phyloP scores from a whole-genome alignment of 2,888 invertebrate genomes.

The Camponotus fellah region DNA sequence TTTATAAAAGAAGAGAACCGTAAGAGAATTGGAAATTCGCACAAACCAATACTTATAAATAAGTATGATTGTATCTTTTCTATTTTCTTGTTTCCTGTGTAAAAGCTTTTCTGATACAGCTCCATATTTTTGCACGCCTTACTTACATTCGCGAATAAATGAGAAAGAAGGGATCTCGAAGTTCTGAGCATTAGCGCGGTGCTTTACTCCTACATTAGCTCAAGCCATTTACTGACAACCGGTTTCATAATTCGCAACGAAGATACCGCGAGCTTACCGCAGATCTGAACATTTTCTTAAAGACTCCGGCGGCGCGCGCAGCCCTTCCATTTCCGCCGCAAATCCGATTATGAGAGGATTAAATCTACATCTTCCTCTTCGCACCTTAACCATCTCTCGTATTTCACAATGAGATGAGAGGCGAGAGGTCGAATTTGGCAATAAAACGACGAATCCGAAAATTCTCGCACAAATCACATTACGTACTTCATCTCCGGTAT shows the following conservation, averaged over 20 bases:
- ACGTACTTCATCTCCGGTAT: slow-evolving; percentile 50
- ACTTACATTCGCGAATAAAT: neutral
- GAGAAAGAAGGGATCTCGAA: slow-evolving; percentile 3
- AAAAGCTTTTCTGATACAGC: neutral
- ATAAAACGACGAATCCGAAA: slow-evolving; percentile 57
- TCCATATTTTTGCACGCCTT: neutral
- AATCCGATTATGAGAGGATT: slow-evolving; percentile 70
- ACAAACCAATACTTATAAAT: neutral
- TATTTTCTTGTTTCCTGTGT: neutral
- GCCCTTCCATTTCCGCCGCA: slow-evolving; percentile 57
- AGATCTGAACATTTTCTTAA: slow-evolving; percentile 56
- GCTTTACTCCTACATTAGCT: slow-evolving; percentile 51
- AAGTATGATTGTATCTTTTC: neutral
- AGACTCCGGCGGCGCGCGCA: slow-evolving; percentile 37
- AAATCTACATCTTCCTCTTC: slow-evolving; percentile 59
- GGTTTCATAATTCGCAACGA: slow-evolving; percentile 56
- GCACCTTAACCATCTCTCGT: slow-evolving; percentile 36
- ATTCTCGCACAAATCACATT: slow-evolving; percentile 39
- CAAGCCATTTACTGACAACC: slow-evolving; percentile 51
- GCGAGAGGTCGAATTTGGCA: slow-evolving; percentile 51
- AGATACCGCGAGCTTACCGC: slow-evolving; percentile 57
- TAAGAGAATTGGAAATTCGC: no score
- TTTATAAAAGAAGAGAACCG: neutral
- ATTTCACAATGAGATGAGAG: neutral
- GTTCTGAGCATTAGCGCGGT: slow-evolving; percentile 17